Conservation (phyloP, 1,140 invertebrate genomes). For the Alviniconcha marisindica region DNA sequence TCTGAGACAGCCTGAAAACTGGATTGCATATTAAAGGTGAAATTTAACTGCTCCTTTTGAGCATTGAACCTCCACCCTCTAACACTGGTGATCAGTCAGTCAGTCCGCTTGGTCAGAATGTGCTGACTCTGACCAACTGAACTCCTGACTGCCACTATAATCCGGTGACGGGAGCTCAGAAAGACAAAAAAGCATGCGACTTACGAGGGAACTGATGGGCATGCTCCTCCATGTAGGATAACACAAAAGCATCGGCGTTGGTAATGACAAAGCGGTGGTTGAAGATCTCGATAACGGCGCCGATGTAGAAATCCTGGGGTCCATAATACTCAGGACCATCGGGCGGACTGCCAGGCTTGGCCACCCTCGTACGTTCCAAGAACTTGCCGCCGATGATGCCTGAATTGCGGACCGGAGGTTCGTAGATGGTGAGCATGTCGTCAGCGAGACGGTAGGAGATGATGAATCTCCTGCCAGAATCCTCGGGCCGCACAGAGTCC, state of each 20-base stretch:
- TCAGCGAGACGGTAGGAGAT: constrained; percentile 74
- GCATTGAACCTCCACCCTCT: background rate
- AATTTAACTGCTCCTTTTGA: no score
- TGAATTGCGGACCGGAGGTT: constrained; percentile 75
- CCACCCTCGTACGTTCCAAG: constrained; percentile 74
- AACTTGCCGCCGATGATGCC: constrained; percentile 76
- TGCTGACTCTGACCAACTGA: no score
- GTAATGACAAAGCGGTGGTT: constrained; percentile 74
- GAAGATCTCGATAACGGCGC: constrained; percentile 74
- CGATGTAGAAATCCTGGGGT: constrained; percentile 75
- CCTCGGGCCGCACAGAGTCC: constrained; percentile 72
- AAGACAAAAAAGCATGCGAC: background rate
- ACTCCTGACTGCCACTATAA: no score
- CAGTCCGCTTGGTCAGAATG: no score
- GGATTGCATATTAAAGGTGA: no score
- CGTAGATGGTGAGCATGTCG: constrained; percentile 76
- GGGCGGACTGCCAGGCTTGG: constrained; percentile 71
- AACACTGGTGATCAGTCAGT: background rate
- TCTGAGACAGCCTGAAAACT: no score
- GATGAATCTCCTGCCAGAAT: constrained; percentile 75
- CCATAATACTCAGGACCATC: constrained; percentile 74
- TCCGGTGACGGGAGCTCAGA: no score
- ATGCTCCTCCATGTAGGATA: constrained; percentile 75
- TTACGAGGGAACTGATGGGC: constrained; percentile 70
- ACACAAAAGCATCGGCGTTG: constrained; percentile 75